Evolutionary conservation across 1,140 invertebrate species (phyloP).

Genomic region (Eriocheir sinensis): DNA sequence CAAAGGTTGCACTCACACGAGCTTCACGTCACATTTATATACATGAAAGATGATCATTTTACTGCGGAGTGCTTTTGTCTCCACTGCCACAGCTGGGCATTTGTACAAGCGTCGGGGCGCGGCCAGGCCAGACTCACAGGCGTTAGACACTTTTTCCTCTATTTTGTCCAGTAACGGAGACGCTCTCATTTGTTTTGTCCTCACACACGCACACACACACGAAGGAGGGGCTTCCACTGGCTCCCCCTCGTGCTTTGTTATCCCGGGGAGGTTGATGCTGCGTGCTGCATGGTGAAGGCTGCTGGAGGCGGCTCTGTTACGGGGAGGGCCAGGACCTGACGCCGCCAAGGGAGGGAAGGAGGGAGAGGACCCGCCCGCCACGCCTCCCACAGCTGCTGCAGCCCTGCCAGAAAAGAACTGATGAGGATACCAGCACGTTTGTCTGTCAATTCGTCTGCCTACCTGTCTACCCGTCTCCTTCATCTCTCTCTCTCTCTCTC

Average conservation of each 20-base stretch:
- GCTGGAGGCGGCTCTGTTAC: background rate
- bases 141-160: background rate
- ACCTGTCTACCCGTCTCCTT: too few relatives aligned
- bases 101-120: background rate
- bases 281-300: too few relatives aligned
- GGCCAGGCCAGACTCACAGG: background rate
- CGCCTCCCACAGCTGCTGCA: background rate
- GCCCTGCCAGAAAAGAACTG: background rate
- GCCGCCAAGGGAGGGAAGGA: too few relatives aligned
- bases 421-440: background rate
- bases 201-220: background rate
- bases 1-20: background rate
- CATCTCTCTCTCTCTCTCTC: too few relatives aligned
- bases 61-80: too few relatives aligned
- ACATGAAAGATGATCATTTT: background rate
- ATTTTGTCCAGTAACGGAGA: too few relatives aligned
- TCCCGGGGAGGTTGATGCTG: background rate
- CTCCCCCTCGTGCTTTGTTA: background rate
- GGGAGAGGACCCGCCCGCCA: too few relatives aligned
- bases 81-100: background rate
- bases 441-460: too few relatives aligned
- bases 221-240: background rate
- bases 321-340: too few relatives aligned
- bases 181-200: background rate
- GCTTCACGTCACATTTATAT: constrained; percentile 1